These are phyloP conservation scores for Helicorthomorpha holstii DNA, from an alignment of 1,140 invertebrate species.

Conservation along the genomic window DNA sequence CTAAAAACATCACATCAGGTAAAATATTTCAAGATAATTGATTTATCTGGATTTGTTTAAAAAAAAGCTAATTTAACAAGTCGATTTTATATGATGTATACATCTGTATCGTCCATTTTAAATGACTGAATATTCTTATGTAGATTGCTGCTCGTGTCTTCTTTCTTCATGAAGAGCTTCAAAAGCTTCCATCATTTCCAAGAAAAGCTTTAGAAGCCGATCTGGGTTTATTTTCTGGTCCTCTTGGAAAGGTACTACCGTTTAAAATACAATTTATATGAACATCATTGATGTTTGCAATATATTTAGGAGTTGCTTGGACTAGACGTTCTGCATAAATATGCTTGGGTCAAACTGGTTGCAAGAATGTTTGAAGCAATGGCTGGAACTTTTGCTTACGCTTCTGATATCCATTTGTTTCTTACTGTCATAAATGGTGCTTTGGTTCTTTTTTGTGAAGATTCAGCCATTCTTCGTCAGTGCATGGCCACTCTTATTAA, in stretches of 20 bases:
- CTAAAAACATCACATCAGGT: conserved; percentile 27
- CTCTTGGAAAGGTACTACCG: conserved; percentile 59
- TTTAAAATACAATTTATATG: background rate
- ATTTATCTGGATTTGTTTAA: too few species aligned
- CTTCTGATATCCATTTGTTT: conserved; percentile 91
- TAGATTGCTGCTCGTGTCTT: conserved; percentile 84
- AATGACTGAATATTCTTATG: conserved; percentile 10
- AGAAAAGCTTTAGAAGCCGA: conserved; percentile 94
- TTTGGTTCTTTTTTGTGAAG: conserved; percentile 90
- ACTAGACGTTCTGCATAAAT: conserved; percentile 92
- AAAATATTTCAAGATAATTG: conserved; percentile 1
- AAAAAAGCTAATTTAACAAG: too few species aligned
- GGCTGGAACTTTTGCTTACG: conserved; percentile 95
- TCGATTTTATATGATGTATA: too few species aligned
- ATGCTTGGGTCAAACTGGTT: conserved; percentile 94
- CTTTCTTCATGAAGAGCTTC: conserved; percentile 97
- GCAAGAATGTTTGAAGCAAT: conserved; percentile 96
- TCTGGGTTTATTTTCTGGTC: conserved; percentile 78
- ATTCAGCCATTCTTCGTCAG: conserved; percentile 83
- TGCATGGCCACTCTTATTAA: conserved; percentile 95
- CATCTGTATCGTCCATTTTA: too few species aligned
- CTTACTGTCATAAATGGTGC: conserved; percentile 95
- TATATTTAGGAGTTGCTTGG: conserved; percentile 65
- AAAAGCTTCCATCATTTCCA: conserved; percentile 96
- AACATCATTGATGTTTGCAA: conserved; percentile 5